Evolutionary conservation across 2,113 vertebrate species (phyloP), one percentile per base, ranked within the genome.

Genomic region (Poecilia latipinna): DNA sequence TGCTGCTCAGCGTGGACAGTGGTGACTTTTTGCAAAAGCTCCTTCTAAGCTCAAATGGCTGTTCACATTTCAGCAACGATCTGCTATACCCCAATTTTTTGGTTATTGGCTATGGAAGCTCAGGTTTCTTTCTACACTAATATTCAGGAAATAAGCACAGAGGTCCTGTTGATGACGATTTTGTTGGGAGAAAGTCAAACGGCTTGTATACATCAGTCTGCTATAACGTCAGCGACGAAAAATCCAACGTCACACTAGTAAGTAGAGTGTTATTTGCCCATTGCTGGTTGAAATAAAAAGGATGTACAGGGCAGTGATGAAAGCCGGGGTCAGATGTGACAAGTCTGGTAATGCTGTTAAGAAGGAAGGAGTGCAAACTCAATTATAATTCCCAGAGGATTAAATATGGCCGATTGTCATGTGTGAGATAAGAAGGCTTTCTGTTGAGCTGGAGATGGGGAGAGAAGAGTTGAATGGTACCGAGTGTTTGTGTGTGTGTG

Each of bases 351-450:
- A 92, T 89, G 29, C 61, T 8, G 28, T 80, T 83, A 75, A 87
- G 79, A 86, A 84, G 80, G 83, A 82, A 90, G 82, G 79, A 88
- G 80, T 32, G 74, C 75, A 88, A 92, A 92, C 91, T 87, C 89
- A 90, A 91, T 93, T 93, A 91, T 92, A 67, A 84, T 86, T 82
- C 86, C 85, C 76, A 26, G 72, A 83, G 93, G 91, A 92, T 92
- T 92, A 93, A 90, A 89, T 89, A 78, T 86, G 89, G 90, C 75
- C 66, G 65, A 86, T 88, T 88, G 85, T 89, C 80, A 82, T 35
- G 69, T 48, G 48, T 29, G 64, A 29, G 90, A 91, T 91, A 91
- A 91, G 80, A 63, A 39, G 48, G 67, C 71, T 77, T 68, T 80
- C 80, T 77, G 72, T 80, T 71, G 87, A 82, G 75, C 35, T 75